Conservation (phyloP, 2,113 vertebrate genomes). For the cattle (Bos taurus) region ARS-UCD2.0 NC_037333.1:15509001-15509500, state of each 20-base stretch:
- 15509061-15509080: background rate
- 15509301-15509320: accelerated
- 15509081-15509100: background rate
- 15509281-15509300: too few relatives aligned
- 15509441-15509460: background rate
- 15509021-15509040: accelerated
- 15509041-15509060: too few relatives aligned
- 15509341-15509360: too few relatives aligned
- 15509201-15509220: too few relatives aligned
- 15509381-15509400: too few relatives aligned
- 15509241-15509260: too few relatives aligned
- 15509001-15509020: background rate
- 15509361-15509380: too few relatives aligned
- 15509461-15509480: background rate
- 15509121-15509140: background rate
- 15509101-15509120: background rate
- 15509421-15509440: background rate
- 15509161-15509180: too few relatives aligned
- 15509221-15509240: too few relatives aligned
- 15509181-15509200: too few relatives aligned
- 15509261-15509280: too few relatives aligned
- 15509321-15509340: too few relatives aligned
- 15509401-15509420: background rate
- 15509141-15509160: background rate
- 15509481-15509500: background rate